Evolutionary conservation across 1,140 invertebrate species (phyloP).

Genomic region (Drosophila biarmipes): DNA sequence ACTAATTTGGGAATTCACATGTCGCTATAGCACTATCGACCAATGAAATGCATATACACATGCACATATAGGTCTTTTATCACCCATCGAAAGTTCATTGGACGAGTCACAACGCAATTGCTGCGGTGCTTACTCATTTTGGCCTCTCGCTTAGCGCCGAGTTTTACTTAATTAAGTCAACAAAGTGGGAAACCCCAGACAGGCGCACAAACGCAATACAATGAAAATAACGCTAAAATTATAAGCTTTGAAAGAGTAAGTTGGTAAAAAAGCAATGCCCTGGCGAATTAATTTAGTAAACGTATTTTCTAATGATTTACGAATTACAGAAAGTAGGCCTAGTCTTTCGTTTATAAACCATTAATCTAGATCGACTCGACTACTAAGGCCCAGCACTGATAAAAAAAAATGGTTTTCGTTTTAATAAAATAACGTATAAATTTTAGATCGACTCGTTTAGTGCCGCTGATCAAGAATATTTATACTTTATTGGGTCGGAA

Average conservation of each 20-base stretch:
- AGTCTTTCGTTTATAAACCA: too few relatives aligned
- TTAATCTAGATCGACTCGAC: too few relatives aligned
- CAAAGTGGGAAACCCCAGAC: constrained; percentile 59
- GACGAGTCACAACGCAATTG: constrained; percentile 42
- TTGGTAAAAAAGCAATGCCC: background rate
- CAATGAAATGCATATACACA: constrained; percentile 7
- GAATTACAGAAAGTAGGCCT: background rate
- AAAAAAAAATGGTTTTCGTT: too few relatives aligned
- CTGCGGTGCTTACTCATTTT: constrained; percentile 64
- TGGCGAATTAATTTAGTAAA: background rate
- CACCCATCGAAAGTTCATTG: constrained; percentile 62
- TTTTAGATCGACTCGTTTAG: too few relatives aligned
- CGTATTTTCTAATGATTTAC: background rate
- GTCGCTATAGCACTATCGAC: constrained; percentile 32
- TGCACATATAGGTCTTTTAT: constrained; percentile 3
- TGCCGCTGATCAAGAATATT: too few relatives aligned
- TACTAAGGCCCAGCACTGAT: too few relatives aligned
- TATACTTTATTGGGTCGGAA: too few relatives aligned
- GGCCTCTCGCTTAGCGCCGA: constrained; percentile 26
- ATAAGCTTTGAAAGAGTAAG: constrained; percentile 1
- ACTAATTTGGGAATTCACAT: constrained; percentile 31
- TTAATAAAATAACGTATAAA: too few relatives aligned
- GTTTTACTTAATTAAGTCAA: constrained; percentile 76
- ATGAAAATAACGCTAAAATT: background rate
- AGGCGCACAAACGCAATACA: constrained; percentile 1